Conservation (phyloP, 2,888 invertebrate genomes). For the Flexamia atlantica region DNA sequence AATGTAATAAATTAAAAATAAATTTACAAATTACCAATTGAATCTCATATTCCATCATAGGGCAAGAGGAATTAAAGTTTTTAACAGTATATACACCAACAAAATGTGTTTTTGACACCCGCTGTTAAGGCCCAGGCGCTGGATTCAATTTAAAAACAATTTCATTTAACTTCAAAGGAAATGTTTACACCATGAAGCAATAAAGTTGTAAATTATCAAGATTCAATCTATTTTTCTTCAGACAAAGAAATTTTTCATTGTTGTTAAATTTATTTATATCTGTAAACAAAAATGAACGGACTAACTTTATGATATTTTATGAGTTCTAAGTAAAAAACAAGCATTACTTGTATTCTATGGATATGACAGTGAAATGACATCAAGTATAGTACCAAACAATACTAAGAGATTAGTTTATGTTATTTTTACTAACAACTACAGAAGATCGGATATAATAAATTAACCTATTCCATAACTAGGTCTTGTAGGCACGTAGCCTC, state of each 20-base stretch:
- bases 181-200: conserved; percentile 45
- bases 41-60: background rate
- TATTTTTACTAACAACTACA: too few relatives aligned
- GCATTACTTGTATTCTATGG: too few relatives aligned
- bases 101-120: conserved; percentile 43
- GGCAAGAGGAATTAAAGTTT: conserved; percentile 1
- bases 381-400: too few relatives aligned
- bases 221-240: conserved; percentile 28
- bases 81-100: conserved; percentile 18
- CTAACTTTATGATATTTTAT: too few relatives aligned
- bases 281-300: background rate
- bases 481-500: too few relatives aligned
- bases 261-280: background rate
- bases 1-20: too few relatives aligned
- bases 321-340: too few relatives aligned
- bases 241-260: background rate
- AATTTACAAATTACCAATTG: background rate
- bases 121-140: conserved; percentile 32
- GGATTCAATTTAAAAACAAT: conserved; percentile 45
- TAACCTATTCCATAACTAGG: too few relatives aligned
- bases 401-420: too few relatives aligned
- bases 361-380: too few relatives aligned
- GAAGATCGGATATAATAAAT: too few relatives aligned
- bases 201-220: conserved; percentile 34
- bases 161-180: conserved; percentile 41